Evolutionary conservation across 2,888 invertebrate genomes (phyloP).

Genomic region (Achlya flavicornis): DNA sequence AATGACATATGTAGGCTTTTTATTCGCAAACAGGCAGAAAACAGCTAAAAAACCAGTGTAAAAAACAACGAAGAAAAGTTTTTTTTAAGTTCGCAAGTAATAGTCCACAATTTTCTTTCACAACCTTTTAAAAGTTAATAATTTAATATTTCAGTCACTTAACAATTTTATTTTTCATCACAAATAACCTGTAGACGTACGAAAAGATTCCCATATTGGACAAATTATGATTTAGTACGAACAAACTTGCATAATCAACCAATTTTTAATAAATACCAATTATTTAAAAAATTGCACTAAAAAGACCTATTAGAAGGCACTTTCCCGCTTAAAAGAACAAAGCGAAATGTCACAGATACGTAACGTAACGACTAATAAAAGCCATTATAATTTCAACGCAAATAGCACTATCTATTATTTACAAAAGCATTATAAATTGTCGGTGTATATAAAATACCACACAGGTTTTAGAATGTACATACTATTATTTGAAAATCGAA

Average conservation of each 20-base stretch:
- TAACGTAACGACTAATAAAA: background rate
- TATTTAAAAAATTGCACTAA: background rate
- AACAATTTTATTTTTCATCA: slow-evolving; percentile 55
- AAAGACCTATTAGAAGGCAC: background rate
- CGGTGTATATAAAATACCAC: background rate
- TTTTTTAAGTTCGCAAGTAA: background rate
- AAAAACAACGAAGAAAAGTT: background rate
- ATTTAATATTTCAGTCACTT: slow-evolving; percentile 38
- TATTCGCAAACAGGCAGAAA: slow-evolving; percentile 19
- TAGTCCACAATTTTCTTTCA: background rate
- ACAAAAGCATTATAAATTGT: slow-evolving; percentile 8
- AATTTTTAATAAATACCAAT: background rate
- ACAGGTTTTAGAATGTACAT: background rate
- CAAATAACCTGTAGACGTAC: slow-evolving; percentile 76
- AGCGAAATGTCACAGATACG: slow-evolving; percentile 12
- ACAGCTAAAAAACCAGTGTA: slow-evolving; percentile 16
- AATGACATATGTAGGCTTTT: slow-evolving; percentile 81
- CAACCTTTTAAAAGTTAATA: background rate
- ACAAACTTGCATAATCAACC: slow-evolving; percentile 4
- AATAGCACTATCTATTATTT: slow-evolving; percentile 26
- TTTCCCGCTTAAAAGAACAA: background rate
- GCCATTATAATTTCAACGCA: slow-evolving; percentile 11
- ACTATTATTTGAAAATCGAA: background rate
- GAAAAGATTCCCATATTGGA: slow-evolving; percentile 76
- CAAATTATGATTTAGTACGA: slow-evolving; percentile 14